phyloP scores from a whole-genome alignment of 2,797 vertebrate species.

The Propithecus perrieri region DNA sequence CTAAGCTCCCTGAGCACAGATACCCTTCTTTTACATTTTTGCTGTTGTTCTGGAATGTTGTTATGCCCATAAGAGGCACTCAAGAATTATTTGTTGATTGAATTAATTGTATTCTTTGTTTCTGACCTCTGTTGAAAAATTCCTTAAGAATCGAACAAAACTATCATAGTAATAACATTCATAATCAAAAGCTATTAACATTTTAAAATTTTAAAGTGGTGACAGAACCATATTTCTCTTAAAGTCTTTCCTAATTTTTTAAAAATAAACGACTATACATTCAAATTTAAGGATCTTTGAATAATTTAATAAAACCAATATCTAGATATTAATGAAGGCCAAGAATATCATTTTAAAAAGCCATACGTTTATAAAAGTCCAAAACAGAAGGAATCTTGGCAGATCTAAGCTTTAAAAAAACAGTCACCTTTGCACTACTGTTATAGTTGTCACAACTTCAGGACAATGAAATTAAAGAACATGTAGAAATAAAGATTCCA shows the following conservation, averaged over 20 bases:
- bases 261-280: conserved; percentile 8
- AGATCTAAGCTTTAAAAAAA: not conserved
- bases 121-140: conserved; percentile 32
- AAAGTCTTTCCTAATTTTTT: not conserved
- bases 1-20: not conserved
- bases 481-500: not conserved
- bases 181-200: not conserved
- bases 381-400: not conserved
- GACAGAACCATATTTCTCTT: not conserved
- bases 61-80: not conserved
- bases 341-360: conserved; percentile 27
- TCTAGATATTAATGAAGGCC: not conserved
- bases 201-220: not conserved
- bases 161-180: not conserved
- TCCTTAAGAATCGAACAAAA: conserved; percentile 10
- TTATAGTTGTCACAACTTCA: not conserved
- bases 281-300: conserved; percentile 28
- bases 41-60: not conserved
- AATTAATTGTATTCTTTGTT: not conserved
- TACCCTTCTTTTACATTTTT: not conserved
- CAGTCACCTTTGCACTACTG: not conserved
- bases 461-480: conserved; percentile 33
- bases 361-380: not conserved
- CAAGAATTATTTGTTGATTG: not conserved
- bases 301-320: conserved; percentile 23